A percentile compares a stretch with the other conserved stretches of the same genome.
These are phyloP conservation scores for Erpobdella octoculata DNA, from an alignment of 2,888 invertebrate genomes.

Conservation along the genomic window DNA sequence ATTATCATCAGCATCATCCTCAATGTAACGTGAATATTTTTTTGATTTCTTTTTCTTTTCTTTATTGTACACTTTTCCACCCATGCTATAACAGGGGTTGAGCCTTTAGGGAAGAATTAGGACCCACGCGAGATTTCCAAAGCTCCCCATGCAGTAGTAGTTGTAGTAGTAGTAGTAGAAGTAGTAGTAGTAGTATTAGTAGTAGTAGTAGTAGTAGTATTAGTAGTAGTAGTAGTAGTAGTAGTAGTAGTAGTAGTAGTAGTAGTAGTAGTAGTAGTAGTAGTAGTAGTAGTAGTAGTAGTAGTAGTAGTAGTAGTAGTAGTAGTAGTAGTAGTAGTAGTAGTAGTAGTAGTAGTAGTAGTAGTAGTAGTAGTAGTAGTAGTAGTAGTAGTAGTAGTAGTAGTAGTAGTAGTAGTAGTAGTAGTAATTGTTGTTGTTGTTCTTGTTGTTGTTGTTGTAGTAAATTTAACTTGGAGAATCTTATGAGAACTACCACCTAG, in stretches of 20 bases:
- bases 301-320: constrained; percentile 6
- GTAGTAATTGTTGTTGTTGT: no score
- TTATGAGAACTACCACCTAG: no score
- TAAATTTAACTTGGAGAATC: no score
- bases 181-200: constrained; percentile 5
- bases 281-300: constrained; percentile 5
- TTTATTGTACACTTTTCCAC: no score
- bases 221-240: no score
- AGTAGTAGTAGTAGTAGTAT: no score
- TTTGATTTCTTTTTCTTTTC: no score
- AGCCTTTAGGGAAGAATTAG: no score
- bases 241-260: constrained; percentile 5
- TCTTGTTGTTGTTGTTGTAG: no score
- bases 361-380: constrained; percentile 6
- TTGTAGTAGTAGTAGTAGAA: constrained; percentile 2
- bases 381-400: constrained; percentile 6
- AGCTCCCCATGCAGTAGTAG: background rate
- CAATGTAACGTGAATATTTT: no score
- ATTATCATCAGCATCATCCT: background rate
- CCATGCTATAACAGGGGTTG: no score
- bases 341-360: constrained; percentile 7
- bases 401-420: constrained; percentile 6
- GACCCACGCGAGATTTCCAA: no score
- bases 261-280: constrained; percentile 5
- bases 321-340: constrained; percentile 5